These are phyloP conservation scores for Chaenogobius annularis DNA, from an alignment of 2,113 vertebrate species.

Conservation along the genomic window DNA sequence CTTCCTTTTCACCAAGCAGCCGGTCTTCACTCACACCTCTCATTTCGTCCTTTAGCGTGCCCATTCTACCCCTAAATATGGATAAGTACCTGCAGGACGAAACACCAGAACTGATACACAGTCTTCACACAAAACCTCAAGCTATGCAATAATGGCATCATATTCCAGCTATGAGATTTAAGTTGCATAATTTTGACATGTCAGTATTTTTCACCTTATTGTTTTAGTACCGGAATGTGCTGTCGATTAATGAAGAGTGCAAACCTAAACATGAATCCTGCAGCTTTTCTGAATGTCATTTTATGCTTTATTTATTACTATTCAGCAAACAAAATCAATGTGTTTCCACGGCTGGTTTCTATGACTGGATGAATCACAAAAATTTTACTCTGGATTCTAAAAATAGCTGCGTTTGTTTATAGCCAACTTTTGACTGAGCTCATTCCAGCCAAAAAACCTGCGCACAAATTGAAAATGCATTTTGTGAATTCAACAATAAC, in stretches of 20 bases:
- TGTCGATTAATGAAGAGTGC: conserved; percentile 17
- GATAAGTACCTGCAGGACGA: conserved; percentile 49
- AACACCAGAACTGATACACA: background rate
- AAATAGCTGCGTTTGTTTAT: conserved; percentile 1
- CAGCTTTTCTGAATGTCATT: background rate
- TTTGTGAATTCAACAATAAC: conserved; percentile 10
- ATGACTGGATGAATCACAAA: no score
- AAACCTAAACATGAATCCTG: background rate
- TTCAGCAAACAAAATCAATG: no score
- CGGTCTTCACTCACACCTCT: conserved; percentile 44
- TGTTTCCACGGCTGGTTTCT: background rate
- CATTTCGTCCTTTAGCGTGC: conserved; percentile 66
- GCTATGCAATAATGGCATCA: background rate
- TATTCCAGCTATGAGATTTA: background rate
- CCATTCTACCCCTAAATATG: conserved; percentile 56
- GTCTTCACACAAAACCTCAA: background rate
- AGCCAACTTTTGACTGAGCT: conserved; percentile 11
- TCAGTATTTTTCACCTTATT: no score
- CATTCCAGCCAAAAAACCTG: background rate
- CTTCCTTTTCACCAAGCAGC: conserved; percentile 41
- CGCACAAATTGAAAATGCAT: background rate
- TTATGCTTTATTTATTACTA: background rate
- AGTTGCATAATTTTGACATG: no score
- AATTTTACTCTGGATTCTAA: background rate
- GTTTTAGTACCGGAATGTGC: no score